Percentiles rank a stretch among this genome's conserved stretches.
phyloP scores from a whole-genome alignment of 2,888 invertebrate species.

The Nomada fucata region DNA sequence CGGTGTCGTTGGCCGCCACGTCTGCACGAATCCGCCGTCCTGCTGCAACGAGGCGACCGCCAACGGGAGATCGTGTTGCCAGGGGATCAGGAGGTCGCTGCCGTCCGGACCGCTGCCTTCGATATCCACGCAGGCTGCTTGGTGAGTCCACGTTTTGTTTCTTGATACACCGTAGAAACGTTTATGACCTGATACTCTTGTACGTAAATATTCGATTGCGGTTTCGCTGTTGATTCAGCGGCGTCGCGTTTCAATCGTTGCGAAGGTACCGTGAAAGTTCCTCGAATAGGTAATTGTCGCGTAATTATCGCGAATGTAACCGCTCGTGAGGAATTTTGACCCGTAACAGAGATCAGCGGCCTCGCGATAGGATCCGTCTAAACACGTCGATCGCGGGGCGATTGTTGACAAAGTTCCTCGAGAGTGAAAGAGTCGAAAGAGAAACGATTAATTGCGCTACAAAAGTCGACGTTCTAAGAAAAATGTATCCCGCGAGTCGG shows the following conservation, averaged over 20 bases:
- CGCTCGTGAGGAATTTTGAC: no score
- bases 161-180: background rate
- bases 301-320: no score
- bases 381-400: constrained; percentile 4
- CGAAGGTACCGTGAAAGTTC: no score
- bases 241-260: no score
- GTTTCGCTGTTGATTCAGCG: no score
- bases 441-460: constrained; percentile 45
- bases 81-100: constrained; percentile 86
- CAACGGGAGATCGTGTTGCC: constrained; percentile 85
- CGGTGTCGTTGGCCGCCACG: constrained; percentile 71
- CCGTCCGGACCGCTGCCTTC: constrained; percentile 85
- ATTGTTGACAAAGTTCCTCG: background rate
- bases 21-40: constrained; percentile 72
- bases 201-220: no score
- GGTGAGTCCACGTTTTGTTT: constrained; percentile 74
- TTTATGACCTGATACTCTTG: no score
- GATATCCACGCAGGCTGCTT: constrained; percentile 80
- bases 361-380: background rate
- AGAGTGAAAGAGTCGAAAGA: background rate
- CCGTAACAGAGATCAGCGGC: no score
- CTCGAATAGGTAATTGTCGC: no score
- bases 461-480: constrained; percentile 35
- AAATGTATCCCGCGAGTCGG: constrained; percentile 44
- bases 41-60: constrained; percentile 72